Base-by-base conservation (phyloP, 2,113 vertebrate genomes). In the Rhinopithecus roxellana region DNA sequence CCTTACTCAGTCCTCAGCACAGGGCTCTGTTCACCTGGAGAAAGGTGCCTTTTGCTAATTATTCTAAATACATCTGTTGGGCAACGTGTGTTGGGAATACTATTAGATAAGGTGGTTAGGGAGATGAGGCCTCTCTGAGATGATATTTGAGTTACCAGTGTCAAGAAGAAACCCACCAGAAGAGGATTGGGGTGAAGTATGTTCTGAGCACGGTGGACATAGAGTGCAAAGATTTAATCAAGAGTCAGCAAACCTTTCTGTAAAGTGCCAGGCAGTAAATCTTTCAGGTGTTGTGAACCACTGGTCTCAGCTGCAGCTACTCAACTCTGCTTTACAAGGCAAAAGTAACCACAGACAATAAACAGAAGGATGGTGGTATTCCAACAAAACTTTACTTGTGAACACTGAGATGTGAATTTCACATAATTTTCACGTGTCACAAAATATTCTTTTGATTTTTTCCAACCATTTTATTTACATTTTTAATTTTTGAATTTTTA, bases 351-450 rank as follows among this genome's bases (percentile, higher is more conserved):
- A 16, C 12, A 45, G 52, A 75, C 20, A 32, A 45, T 27, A 69
- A 23, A 72, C 45, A 69, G 72, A 83, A 35, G 45, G 25, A 61
- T 67, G 83, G 72, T 30, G 18, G 32, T 50, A 43, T 69, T 79
- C 61, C 75, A 78, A 48, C n/a, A 69, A n/a, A 92, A 82, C 75
- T 97, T 85, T 48, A 67, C 43, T 79, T 89, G 91, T n/a, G 18
- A 55, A 61, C 18, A 75, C 20, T 20, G 61, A 79, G 52, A 87
- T 82, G 16, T 81, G 69, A 87, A 84, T 92, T 84, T 82, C 74
- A 52, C 92, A 9, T 87, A 8, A 14, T 89, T 95, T 59, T 61
- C 72, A 50, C 17, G 14, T 1, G 2, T 69, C 81, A 89, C 35
- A 74, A 87, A 85, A 64, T 79, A 70, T 8, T 88, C 50, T 82